Evolutionary conservation across 2,113 vertebrate genomes (phyloP).

Genomic region (Struthidea cinerea): DNA sequence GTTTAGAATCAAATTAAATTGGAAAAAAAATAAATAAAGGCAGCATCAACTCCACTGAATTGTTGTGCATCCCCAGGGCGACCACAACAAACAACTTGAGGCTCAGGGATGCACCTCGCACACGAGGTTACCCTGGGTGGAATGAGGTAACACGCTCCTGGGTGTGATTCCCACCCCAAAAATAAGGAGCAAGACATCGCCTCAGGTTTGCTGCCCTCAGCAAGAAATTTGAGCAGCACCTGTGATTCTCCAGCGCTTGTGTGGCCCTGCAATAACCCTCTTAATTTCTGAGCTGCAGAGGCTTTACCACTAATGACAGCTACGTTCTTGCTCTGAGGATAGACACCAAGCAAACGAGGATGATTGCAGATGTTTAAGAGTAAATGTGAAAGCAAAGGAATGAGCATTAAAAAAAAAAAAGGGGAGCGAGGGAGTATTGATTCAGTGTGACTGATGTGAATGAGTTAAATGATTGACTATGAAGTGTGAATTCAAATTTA

Average conservation of each 20-base stretch:
- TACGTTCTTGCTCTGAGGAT: neutral
- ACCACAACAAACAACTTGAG: neutral
- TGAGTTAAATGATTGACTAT: constrained; percentile 67
- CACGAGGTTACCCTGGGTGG: fast-evolving
- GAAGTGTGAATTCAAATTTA: constrained; percentile 70
- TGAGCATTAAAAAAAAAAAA: neutral
- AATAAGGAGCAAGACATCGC: neutral
- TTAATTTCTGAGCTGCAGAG: neutral
- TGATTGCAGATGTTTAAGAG: constrained; percentile 24
- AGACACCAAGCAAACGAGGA: neutral
- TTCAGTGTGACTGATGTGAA: constrained; percentile 68
- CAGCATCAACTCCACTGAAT: neutral
- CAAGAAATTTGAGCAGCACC: neutral
- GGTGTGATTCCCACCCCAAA: neutral
- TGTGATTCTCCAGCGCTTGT: neutral
- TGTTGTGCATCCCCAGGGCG: neutral
- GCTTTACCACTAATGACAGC: neutral
- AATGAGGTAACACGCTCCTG: neutral
- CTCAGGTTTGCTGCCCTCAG: neutral
- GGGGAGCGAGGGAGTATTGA: constrained; percentile 32
- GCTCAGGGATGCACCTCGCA: neutral
- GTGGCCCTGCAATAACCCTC: neutral
- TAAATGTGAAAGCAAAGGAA: constrained; percentile 49
- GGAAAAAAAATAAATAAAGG: neutral
- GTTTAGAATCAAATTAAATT: neutral